phyloP scores from a whole-genome alignment of 2,888 invertebrate genomes.

The Dolomedes plantarius region DNA sequence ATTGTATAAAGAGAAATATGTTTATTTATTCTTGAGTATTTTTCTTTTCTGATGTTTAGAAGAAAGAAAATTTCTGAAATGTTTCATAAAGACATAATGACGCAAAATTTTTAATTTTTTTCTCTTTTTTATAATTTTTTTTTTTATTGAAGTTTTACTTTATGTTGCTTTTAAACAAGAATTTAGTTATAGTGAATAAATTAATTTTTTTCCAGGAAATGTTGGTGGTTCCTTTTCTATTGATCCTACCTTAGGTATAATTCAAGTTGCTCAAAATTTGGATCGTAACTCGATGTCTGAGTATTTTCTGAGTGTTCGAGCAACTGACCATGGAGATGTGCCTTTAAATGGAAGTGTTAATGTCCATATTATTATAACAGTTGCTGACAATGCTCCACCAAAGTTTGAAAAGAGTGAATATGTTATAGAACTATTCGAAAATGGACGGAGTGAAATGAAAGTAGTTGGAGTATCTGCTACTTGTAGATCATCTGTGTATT shows the following conservation, averaged over 20 bases:
- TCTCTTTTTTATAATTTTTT: too few relatives aligned
- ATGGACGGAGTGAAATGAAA: conserved; percentile 86
- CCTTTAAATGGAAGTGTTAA: conserved; percentile 85
- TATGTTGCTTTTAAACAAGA: too few relatives aligned
- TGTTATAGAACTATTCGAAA: conserved; percentile 88
- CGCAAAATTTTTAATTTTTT: too few relatives aligned
- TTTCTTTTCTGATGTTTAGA: too few relatives aligned
- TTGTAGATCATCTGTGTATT: conserved; percentile 87
- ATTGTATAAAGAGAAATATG: too few relatives aligned
- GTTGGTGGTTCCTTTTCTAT: conserved; percentile 90
- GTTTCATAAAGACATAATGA: too few relatives aligned
- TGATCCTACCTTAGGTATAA: conserved; percentile 85
- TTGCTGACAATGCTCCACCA: conserved; percentile 92
- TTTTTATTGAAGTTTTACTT: too few relatives aligned
- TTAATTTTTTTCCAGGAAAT: conserved; percentile 80
- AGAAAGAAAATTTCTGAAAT: too few relatives aligned
- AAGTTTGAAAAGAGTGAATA: conserved; percentile 79
- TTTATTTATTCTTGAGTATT: too few relatives aligned
- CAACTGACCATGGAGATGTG: conserved; percentile 87
- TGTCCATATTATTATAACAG: conserved; percentile 89
- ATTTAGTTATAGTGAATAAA: too few relatives aligned
- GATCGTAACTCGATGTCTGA: conserved; percentile 82
- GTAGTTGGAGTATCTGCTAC: conserved; percentile 82
- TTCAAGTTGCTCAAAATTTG: conserved; percentile 79
- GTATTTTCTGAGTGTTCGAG: conserved; percentile 89